Evolutionary conservation across 2,888 invertebrate genomes (phyloP), one percentile per base, ranked within the genome.

Genomic region (Drosophila quinaria): DNA sequence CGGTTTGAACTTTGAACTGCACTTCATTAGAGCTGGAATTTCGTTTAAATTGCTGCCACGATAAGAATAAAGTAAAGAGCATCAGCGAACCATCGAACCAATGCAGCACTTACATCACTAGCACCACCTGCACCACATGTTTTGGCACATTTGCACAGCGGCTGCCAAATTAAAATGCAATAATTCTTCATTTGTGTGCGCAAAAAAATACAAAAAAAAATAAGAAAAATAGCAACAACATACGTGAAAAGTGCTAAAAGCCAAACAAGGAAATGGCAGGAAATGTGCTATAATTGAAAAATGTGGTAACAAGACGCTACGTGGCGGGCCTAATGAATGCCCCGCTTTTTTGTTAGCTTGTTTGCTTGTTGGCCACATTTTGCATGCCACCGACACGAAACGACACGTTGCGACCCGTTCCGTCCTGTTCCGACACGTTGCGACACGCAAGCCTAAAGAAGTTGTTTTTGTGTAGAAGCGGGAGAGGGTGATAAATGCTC

Each of bases 261-360:
- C 51, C 59, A 52, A 52, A 29, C 29, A 70, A 47, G 47, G 56
- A 29, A 59, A 49, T 50, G 70, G 70, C 78, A 72, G 87, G 89
- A 89, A 86, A 89, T 84, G 89, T 88, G 87, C 80, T 87, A 89
- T 91, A 91, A 91, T 91, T 91, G 91, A 87, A 89, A 91, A 91
- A 91, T 91, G 91, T 90, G 91, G 90, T 90, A 91, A 91, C 91
- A 90, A 89, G 86, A 78, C 81, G 78, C 88, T 85, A 65, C 82
- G 82, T 79, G 85, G 85, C 89, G 80, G 81, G 80, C 87, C 80
- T 90, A 91, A 90, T 90, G 91, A 91, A 89, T 82, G 68, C 70
- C 66, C 35, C 75, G 73, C 78, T 87, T 80, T 82, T 89, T 87
- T 74, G 51, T 39, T 37, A 10, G 35, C 55, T 29, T 8, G 29